Conservation (phyloP, 2,888 invertebrate species). For the Elegia similella region DNA sequence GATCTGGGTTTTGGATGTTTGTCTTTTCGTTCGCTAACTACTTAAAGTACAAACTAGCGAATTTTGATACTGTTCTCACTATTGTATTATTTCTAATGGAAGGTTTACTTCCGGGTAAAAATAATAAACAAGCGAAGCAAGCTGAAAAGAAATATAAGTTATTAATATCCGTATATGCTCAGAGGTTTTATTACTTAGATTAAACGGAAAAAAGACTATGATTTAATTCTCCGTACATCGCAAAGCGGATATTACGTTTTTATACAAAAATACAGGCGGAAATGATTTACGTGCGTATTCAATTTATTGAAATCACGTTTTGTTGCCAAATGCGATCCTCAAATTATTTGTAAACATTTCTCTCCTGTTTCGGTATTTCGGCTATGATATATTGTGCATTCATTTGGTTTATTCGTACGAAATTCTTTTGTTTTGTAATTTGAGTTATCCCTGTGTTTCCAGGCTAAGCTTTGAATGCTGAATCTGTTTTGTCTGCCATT, state of each 20-base stretch:
- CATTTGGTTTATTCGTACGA: constrained; percentile 1
- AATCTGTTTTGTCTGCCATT: neutral
- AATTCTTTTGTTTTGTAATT: constrained; percentile 12
- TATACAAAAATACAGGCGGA: neutral
- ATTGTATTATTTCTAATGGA: too few relatives aligned
- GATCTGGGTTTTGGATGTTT: too few relatives aligned
- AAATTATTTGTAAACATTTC: constrained; percentile 10
- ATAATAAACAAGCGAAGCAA: too few relatives aligned
- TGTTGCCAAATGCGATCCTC: neutral
- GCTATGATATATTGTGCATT: constrained; percentile 8
- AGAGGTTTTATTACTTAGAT: too few relatives aligned
- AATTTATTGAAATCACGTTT: constrained; percentile 11
- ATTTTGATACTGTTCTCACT: too few relatives aligned
- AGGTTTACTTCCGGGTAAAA: too few relatives aligned
- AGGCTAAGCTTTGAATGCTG: neutral
- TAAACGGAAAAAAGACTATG: too few relatives aligned
- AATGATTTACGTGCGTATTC: neutral
- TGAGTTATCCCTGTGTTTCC: neutral
- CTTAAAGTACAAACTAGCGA: too few relatives aligned
- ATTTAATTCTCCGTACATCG: neutral
- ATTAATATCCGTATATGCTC: too few relatives aligned
- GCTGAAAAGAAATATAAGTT: too few relatives aligned
- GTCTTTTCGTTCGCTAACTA: too few relatives aligned
- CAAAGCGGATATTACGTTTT: neutral
- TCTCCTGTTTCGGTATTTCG: neutral